Evolutionary conservation across 2,113 vertebrate genomes (phyloP).

Genomic region (Heterochromis multidens): DNA sequence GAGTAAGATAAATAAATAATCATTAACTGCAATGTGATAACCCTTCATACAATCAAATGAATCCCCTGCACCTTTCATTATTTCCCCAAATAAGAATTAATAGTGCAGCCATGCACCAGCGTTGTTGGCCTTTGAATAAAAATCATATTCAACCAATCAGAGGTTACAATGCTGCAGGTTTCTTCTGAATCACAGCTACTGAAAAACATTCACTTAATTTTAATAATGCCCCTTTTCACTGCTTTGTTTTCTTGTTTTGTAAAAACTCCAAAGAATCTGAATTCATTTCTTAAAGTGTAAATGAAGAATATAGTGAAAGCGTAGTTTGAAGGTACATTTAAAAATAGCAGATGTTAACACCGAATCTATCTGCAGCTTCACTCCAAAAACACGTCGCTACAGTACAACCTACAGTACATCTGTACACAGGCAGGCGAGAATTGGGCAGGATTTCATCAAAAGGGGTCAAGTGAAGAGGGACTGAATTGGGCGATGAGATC

Average conservation of each 20-base stretch:
- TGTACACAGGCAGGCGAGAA: neutral
- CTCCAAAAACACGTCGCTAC: neutral
- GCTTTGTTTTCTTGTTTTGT: neutral
- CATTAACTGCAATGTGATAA: neutral
- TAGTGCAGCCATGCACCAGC: neutral
- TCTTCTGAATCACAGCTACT: neutral
- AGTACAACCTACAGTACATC: neutral
- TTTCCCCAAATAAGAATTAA: neutral
- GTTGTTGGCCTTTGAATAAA: neutral
- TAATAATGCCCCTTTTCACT: neutral
- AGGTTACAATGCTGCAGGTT: neutral
- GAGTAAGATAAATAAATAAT: neutral
- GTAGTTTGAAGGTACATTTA: neutral
- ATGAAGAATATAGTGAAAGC: neutral
- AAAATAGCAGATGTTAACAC: neutral
- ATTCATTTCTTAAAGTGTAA: neutral
- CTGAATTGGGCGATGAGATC: conserved; percentile 53
- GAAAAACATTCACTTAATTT: neutral
- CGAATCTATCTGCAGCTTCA: neutral
- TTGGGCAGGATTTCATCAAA: conserved; percentile 28
- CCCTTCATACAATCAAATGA: neutral
- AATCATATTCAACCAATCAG: neutral
- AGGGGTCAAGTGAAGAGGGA: conserved; percentile 39
- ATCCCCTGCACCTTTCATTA: neutral
- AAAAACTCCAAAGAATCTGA: neutral